Conservation (phyloP, 2,888 invertebrate species). For the Pterostichus madidus region DNA sequence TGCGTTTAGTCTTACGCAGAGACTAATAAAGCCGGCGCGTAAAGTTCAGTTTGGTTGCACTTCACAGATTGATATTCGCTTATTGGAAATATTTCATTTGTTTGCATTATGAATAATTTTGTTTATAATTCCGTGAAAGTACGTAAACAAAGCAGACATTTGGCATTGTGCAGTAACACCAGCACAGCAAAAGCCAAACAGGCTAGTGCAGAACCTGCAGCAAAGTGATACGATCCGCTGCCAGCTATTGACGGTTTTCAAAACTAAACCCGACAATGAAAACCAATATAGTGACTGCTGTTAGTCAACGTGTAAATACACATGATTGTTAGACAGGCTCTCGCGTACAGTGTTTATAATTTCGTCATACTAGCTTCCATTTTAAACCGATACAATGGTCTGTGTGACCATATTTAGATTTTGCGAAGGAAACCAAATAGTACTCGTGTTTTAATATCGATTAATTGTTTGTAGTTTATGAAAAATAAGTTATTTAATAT, state of each 20-base stretch:
- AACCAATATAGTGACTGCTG: slow-evolving; percentile 56
- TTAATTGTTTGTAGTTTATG: no score
- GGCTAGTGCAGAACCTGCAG: slow-evolving; percentile 26
- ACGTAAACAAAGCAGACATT: slow-evolving; percentile 55
- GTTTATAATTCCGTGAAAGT: slow-evolving; percentile 57
- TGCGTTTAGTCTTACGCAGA: no score
- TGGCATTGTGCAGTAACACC: slow-evolving; percentile 42
- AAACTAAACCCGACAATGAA: slow-evolving; percentile 52
- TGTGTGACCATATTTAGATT: no score
- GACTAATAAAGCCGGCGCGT: neutral
- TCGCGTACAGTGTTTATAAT: slow-evolving; percentile 33
- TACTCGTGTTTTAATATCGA: no score
- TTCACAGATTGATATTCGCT: slow-evolving; percentile 30
- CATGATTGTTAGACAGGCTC: slow-evolving; percentile 17
- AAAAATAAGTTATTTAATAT: no score
- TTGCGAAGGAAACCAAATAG: no score
- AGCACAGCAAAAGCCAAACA: slow-evolving; percentile 17
- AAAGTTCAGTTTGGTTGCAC: neutral
- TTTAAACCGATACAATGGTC: no score
- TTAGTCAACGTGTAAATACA: slow-evolving; percentile 54
- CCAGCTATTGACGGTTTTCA: slow-evolving; percentile 56
- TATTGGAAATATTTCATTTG: slow-evolving; percentile 52
- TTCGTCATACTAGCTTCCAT: neutral
- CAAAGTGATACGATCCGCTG: slow-evolving; percentile 50
- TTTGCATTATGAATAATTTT: slow-evolving; percentile 56